These are phyloP conservation scores for Loris lydekkerianus DNA, from an alignment of 2,797 vertebrate genomes.

Conservation along the genomic window DNA sequence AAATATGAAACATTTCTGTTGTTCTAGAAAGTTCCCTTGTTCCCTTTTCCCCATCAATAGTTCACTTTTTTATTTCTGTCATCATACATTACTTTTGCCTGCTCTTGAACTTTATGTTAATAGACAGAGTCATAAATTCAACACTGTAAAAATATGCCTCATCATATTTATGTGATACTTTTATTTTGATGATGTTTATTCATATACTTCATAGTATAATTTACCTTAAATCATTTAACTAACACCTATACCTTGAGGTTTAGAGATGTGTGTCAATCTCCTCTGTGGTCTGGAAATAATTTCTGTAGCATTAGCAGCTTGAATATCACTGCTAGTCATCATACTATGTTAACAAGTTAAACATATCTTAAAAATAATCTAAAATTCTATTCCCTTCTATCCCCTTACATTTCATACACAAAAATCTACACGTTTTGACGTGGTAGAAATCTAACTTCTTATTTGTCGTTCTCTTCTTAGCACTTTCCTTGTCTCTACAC, in stretches of 20 bases:
- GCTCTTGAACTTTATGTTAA: constrained; percentile 14
- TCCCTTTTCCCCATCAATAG: background rate
- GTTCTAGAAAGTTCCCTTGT: background rate
- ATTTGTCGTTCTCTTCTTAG: background rate
- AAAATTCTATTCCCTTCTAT: background rate
- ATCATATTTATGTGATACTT: background rate
- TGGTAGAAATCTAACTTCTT: background rate
- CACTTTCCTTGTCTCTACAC: background rate
- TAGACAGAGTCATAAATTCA: background rate
- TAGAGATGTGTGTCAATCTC: background rate
- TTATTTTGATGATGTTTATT: constrained; percentile 6
- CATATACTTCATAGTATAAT: background rate
- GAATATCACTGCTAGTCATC: background rate
- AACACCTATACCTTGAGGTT: background rate
- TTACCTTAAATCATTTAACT: constrained; percentile 5
- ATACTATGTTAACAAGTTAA: background rate
- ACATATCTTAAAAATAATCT: background rate
- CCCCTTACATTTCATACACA: background rate
- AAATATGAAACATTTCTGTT: background rate
- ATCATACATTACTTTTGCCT: background rate
- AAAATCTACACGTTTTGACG: background rate
- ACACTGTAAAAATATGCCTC: constrained; percentile 13
- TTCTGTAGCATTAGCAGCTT: background rate
- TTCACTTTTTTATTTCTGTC: background rate
- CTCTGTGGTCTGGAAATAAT: background rate